Evolutionary conservation across 2,113 vertebrate genomes (phyloP).

Genomic region (Mionectes macconnelli): DNA sequence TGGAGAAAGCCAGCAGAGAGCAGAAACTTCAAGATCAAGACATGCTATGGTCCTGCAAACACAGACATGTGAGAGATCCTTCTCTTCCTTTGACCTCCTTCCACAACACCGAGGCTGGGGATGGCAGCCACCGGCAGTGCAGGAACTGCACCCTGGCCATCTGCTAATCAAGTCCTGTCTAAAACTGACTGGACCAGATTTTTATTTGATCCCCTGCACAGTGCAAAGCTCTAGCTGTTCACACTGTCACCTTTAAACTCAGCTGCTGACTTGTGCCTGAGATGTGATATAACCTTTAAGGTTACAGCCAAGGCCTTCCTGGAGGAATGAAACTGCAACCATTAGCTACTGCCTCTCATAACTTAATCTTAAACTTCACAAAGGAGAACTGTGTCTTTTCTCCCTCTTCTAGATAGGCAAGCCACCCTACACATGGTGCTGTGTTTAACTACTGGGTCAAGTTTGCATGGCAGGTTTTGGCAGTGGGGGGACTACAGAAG

Average conservation of each 20-base stretch:
- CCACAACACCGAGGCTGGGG: background rate
- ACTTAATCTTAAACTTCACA: background rate
- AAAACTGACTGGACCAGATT: background rate
- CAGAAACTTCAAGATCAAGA: background rate
- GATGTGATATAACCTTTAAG: background rate
- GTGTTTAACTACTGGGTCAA: background rate
- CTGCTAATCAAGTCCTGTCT: background rate
- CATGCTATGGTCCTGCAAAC: background rate
- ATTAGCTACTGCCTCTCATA: background rate
- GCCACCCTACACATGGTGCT: accelerated
- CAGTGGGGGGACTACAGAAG: background rate
- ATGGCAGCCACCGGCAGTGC: background rate
- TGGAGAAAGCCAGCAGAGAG: background rate
- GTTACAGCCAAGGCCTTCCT: background rate
- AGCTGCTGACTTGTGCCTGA: background rate
- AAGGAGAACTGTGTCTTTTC: background rate
- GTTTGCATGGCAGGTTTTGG: background rate
- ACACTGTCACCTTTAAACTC: background rate
- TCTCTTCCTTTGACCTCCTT: background rate
- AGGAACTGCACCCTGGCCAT: accelerated
- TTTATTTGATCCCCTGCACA: accelerated
- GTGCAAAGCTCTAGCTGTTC: background rate
- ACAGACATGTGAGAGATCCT: background rate
- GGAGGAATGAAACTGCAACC: background rate
- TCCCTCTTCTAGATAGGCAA: background rate